These are phyloP conservation scores for Gnathonemus echidnorhynchus DNA, from an alignment of 2,113 vertebrate species.

Conservation along the genomic window DNA sequence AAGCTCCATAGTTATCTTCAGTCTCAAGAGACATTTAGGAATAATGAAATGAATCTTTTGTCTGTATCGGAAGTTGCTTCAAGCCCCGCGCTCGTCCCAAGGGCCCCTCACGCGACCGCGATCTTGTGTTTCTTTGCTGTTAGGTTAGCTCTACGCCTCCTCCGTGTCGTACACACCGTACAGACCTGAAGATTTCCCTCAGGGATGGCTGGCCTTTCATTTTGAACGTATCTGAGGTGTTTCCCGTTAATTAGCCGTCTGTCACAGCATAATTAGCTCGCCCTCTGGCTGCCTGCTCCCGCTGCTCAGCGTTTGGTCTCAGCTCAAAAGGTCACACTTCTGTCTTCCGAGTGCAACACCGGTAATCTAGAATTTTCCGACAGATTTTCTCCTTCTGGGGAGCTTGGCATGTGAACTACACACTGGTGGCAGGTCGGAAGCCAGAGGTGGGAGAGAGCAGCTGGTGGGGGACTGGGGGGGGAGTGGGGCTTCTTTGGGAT, in stretches of 20 bases:
- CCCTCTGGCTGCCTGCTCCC: neutral
- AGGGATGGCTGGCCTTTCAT: neutral
- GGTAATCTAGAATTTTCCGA: neutral
- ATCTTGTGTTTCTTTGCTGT: neutral
- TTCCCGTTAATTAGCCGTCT: neutral
- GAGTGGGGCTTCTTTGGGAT: neutral
- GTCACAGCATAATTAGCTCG: neutral
- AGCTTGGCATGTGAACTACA: neutral
- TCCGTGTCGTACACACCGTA: neutral
- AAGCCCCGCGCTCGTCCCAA: neutral
- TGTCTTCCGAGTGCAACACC: neutral
- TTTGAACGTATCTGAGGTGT: neutral
- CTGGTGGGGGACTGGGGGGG: neutral
- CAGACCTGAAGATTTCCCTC: neutral
- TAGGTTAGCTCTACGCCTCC: neutral
- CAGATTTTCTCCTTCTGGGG: neutral
- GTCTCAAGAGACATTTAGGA: neutral
- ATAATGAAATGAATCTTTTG: neutral
- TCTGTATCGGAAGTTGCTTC: neutral
- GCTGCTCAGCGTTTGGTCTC: neutral
- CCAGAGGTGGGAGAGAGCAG: neutral
- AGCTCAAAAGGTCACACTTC: neutral
- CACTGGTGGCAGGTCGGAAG: neutral
- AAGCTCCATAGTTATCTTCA: neutral
- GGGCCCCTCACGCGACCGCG: neutral